Conservation (phyloP, 37 sponge, comb jelly and placozoan genomes). For the Halichondria panicea region DNA sequence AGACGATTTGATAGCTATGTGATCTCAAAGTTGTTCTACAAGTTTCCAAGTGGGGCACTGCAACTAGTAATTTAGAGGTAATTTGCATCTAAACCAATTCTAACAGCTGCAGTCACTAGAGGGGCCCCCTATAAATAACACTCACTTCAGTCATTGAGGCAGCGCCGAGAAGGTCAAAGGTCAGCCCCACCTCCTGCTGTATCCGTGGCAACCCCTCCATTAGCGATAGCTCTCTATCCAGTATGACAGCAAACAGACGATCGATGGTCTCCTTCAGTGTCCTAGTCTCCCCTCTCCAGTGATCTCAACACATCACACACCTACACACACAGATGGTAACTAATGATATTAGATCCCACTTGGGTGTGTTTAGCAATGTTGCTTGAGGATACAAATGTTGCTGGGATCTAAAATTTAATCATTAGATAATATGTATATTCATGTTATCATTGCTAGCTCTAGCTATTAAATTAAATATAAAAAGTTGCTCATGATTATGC, state of each 20-base stretch:
- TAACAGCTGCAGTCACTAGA: too few relatives aligned
- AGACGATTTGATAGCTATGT: too few relatives aligned
- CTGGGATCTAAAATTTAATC: too few relatives aligned
- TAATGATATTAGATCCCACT: not conserved
- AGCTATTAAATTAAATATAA: too few relatives aligned
- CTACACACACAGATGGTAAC: not conserved
- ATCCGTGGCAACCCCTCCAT: conserved; percentile 64
- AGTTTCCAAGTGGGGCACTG: too few relatives aligned
- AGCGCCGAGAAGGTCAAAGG: conserved; percentile 21
- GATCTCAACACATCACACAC: conserved; percentile 26
- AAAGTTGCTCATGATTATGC: too few relatives aligned
- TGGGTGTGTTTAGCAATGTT: not conserved
- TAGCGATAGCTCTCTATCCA: conserved; percentile 41
- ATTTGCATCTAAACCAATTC: too few relatives aligned
- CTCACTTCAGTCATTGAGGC: conserved; percentile 32
- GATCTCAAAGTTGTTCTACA: too few relatives aligned
- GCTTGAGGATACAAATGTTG: not conserved
- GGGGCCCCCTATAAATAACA: not conserved
- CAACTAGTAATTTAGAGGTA: too few relatives aligned
- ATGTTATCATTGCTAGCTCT: too few relatives aligned
- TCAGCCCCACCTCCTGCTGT: conserved; percentile 38
- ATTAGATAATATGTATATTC: not conserved
- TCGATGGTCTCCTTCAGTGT: conserved; percentile 40
- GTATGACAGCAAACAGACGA: conserved; percentile 50
- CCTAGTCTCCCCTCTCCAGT: not conserved